These are phyloP conservation scores for Synergus umbraculus DNA, from an alignment of 2,888 invertebrate species.

Conservation along the genomic window DNA sequence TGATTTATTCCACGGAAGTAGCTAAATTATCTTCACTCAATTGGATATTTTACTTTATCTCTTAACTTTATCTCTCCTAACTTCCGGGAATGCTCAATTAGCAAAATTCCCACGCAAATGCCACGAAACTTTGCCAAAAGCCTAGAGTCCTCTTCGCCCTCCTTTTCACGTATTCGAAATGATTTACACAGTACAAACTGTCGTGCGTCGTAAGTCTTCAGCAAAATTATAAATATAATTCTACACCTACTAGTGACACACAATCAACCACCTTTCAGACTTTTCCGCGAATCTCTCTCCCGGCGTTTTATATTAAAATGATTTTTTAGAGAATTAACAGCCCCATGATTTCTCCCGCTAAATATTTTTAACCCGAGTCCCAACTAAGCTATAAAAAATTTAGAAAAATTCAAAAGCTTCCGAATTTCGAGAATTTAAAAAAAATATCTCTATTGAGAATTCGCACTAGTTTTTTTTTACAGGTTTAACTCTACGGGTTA, in stretches of 20 bases:
- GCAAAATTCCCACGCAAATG: not conserved
- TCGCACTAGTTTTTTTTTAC: no score
- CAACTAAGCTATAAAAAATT: no score
- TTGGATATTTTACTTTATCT: constrained; percentile 7
- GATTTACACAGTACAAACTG: not conserved
- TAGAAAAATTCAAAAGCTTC: no score
- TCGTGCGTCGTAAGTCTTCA: not conserved
- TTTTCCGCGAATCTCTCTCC: not conserved
- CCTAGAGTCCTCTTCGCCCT: not conserved
- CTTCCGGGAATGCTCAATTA: not conserved
- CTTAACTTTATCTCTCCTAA: not conserved
- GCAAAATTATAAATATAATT: not conserved
- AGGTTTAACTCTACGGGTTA: no score
- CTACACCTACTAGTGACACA: not conserved
- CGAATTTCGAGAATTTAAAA: no score
- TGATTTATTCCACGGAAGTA: not conserved
- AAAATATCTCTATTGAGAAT: no score
- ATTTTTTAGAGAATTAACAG: no score
- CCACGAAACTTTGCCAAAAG: not conserved
- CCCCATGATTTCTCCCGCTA: no score
- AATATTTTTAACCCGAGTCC: no score
- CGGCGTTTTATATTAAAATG: not conserved
- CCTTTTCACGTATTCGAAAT: not conserved
- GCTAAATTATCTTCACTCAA: not conserved
- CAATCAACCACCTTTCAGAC: not conserved